Conservation (phyloP, 1,140 invertebrate genomes). For the Fopius arisanus region DNA sequence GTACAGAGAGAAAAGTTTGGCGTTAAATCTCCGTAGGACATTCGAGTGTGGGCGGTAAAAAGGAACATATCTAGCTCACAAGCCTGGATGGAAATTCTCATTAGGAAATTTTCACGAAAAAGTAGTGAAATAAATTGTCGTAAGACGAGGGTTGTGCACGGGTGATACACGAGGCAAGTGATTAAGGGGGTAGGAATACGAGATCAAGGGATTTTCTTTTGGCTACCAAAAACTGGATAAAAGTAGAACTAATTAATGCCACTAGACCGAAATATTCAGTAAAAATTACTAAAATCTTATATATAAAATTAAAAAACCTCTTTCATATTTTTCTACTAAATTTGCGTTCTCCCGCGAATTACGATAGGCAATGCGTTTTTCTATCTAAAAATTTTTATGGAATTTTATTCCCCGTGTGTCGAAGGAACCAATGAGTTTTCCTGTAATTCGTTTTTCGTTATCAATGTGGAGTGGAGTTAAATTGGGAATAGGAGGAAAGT, state of each 20-base stretch:
- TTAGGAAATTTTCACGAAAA: slow-evolving; percentile 9
- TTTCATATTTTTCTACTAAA: no score
- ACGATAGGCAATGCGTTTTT: not conserved
- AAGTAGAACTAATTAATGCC: not conserved
- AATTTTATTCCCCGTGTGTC: no score
- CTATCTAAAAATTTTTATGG: no score
- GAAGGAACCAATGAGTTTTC: not conserved
- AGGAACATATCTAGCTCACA: not conserved
- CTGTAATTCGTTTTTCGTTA: not conserved
- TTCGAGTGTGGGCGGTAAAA: slow-evolving; percentile 10
- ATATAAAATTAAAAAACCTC: no score
- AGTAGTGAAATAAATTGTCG: slow-evolving; percentile 1
- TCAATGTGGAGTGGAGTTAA: not conserved
- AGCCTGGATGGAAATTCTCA: not conserved
- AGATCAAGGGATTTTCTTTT: not conserved
- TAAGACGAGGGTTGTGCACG: not conserved
- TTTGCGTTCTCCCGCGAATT: no score
- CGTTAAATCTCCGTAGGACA: not conserved
- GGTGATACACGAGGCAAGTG: not conserved
- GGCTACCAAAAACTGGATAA: not conserved
- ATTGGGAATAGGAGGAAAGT: not conserved
- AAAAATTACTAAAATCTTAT: no score
- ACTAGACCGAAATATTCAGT: no score
- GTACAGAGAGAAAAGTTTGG: not conserved
- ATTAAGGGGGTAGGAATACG: not conserved